These are phyloP conservation scores for Sarcophilus harrisii DNA, from an alignment of 2,797 vertebrate genomes.

Conservation along the genomic window DNA sequence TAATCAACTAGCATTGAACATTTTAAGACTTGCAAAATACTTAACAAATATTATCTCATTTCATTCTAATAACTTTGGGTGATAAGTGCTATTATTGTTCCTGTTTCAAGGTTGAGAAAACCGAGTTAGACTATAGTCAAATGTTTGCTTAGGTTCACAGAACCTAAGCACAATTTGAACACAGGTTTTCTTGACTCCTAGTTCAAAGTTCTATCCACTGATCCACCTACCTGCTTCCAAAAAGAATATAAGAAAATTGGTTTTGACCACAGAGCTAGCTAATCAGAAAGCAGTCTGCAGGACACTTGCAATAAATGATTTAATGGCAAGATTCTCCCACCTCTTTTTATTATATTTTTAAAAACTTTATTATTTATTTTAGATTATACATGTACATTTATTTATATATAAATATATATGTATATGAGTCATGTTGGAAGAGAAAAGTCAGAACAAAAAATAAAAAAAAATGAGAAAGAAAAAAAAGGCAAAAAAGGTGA, in stretches of 20 bases:
- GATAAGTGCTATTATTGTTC: background rate
- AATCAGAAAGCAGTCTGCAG: background rate
- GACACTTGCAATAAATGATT: background rate
- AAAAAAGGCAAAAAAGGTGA: no score
- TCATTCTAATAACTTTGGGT: background rate
- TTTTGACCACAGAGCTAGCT: background rate
- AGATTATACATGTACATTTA: no score
- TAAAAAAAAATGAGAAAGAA: no score
- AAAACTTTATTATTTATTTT: no score
- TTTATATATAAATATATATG: no score
- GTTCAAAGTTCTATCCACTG: background rate
- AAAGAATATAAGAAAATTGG: background rate
- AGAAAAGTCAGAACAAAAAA: no score
- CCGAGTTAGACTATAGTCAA: background rate
- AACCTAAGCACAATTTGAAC: background rate
- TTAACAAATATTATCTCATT: background rate
- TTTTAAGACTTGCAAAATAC: background rate
- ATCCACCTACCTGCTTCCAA: background rate
- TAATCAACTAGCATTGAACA: background rate
- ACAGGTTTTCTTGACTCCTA: background rate
- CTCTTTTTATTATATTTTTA: background rate
- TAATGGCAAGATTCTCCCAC: background rate
- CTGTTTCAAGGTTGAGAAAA: background rate
- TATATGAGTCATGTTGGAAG: no score
- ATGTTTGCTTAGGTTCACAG: background rate